These are phyloP conservation scores for Andrena hattorfiana DNA, from an alignment of 2,888 invertebrate species.

Conservation along the genomic window DNA sequence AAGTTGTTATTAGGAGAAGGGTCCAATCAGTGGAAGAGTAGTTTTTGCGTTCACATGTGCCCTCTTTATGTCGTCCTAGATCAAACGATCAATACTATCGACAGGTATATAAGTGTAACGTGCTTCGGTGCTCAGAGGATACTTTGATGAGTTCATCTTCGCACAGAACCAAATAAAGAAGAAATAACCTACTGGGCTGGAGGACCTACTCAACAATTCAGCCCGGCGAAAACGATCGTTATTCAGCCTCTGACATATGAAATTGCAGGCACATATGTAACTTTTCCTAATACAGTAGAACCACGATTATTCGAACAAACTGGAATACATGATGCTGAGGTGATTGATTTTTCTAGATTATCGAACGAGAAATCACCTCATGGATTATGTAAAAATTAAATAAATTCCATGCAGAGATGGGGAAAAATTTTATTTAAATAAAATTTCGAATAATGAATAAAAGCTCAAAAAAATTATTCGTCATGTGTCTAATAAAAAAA, in stretches of 20 bases:
- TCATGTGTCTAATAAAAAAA: no score
- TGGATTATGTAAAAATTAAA: no score
- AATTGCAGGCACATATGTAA: background rate
- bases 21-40: slow-evolving; percentile 16
- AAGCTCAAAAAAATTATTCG: no score
- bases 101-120: slow-evolving; percentile 5
- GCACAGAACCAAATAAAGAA: background rate
- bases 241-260: background rate
- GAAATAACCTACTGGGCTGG: background rate
- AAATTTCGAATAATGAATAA: no score
- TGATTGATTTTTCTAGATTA: no score
- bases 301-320: background rate
- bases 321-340: no score
- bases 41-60: slow-evolving; percentile 15
- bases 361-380: no score
- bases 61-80: slow-evolving; percentile 40
- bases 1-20: background rate
- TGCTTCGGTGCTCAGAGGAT: background rate
- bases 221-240: background rate
- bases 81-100: slow-evolving; percentile 41
- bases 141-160: slow-evolving; percentile 20
- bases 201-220: background rate
- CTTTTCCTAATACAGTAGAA: background rate
- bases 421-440: no score
- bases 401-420: no score